phyloP scores from a whole-genome alignment of 2,113 vertebrate genomes.

The Saguinus midas region DNA sequence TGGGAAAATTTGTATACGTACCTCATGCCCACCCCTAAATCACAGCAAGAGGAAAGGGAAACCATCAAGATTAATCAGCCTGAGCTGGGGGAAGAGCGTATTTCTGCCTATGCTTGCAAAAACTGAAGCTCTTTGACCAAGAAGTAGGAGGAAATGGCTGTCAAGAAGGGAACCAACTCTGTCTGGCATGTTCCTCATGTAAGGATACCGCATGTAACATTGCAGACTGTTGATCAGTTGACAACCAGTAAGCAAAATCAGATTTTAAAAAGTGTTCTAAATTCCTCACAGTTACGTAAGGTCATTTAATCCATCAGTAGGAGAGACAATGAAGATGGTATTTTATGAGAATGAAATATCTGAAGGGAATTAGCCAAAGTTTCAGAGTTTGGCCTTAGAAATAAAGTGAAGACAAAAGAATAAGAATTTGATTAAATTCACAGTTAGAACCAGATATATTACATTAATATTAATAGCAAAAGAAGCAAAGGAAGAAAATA shows the following conservation, averaged over 20 bases:
- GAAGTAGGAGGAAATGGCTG: background rate
- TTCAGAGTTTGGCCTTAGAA: conserved; percentile 16
- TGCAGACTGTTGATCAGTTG: background rate
- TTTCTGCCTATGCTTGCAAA: background rate
- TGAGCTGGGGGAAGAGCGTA: background rate
- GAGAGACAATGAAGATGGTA: background rate
- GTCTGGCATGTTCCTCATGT: background rate
- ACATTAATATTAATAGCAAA: conserved; percentile 21
- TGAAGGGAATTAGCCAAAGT: background rate
- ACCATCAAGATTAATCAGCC: background rate
- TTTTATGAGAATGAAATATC: conserved; percentile 10
- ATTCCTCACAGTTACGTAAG: background rate
- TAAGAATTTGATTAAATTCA: conserved; percentile 28
- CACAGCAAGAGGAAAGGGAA: background rate
- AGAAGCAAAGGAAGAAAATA: background rate
- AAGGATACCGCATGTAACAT: background rate
- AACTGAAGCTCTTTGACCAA: background rate
- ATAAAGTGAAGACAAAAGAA: conserved; percentile 18
- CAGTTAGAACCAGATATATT: background rate
- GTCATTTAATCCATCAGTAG: background rate
- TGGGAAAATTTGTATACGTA: background rate
- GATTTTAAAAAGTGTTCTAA: background rate
- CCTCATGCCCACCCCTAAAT: background rate
- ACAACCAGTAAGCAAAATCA: background rate
- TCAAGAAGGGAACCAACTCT: background rate